Base-by-base conservation (phyloP, 2,113 vertebrate genomes). In the Hypanus sabinus region DNA sequence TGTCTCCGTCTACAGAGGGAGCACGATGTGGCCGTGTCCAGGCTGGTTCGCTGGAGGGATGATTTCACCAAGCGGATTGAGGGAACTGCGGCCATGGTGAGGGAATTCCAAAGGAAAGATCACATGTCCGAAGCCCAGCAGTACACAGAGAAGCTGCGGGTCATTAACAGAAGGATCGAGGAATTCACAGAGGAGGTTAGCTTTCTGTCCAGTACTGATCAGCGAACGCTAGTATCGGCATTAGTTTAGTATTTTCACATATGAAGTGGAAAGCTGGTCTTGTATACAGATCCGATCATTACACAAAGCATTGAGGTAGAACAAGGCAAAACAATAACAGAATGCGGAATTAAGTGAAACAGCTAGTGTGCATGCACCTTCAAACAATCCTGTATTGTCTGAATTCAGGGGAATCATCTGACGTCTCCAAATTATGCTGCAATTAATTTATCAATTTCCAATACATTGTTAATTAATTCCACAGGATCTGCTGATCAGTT, bases 1-100 rank as follows among this genome's bases (percentile, higher is more conserved):
- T 96, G 93, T 77, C 90, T 95, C 94, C 94, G 95, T 94, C 95
- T 96, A 95, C 95, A 94, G 95, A 96, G 95, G 1, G 94, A 95
- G 0, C 0, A 0, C 0, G 4, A 95, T 94, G 73, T 70, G 94
- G 94, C 94, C 94, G 94, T 94, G 91, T 20, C 33, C n/a, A 95
- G 94, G 92, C 65, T 30, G 57, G 38, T 81, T 83, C 94, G 12
- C 94, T 95, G 95, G 81, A 95, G 95, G 85, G 94, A 94, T 94
- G 94, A 94, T 94, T 95, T 94, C 46, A 76, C 90, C 94, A 93
- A 88, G 95, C 94, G 93, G 62, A 0, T 90, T 94, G 24, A 79
- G 16, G 22, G 95, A 0, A 68, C 91, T 94, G 94, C 95, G 16
- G 85, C 91, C 1, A 1, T 33, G 38, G 94, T 94, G 55, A 4